phyloP scores from a whole-genome alignment of 2,797 vertebrate species.

The Eidolon dupreanum region DNA sequence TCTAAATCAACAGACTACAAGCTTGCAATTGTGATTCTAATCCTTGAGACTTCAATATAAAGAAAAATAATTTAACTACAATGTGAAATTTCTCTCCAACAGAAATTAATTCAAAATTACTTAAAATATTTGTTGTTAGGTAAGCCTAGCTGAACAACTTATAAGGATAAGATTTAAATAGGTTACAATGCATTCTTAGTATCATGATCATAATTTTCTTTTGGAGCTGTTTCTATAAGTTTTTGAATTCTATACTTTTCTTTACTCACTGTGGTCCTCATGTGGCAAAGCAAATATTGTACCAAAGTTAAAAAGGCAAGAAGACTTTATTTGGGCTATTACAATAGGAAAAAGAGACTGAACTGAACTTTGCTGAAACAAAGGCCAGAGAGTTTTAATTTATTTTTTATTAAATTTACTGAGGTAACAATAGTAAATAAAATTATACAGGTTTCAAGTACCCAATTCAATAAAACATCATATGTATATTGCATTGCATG shows the following conservation, averaged over 20 bases:
- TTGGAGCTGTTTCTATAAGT: slow-evolving; percentile 13
- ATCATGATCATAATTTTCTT: not conserved
- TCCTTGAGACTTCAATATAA: not conserved
- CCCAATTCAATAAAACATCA: no score
- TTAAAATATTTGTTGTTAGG: slow-evolving; percentile 6
- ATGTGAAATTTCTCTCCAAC: slow-evolving; percentile 30
- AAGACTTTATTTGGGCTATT: not conserved
- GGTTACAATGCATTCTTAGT: not conserved
- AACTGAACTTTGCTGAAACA: not conserved
- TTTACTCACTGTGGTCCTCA: not conserved
- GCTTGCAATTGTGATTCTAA: slow-evolving; percentile 27
- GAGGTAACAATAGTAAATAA: no score
- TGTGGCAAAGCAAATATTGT: not conserved
- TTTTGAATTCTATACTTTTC: not conserved
- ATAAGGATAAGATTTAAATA: not conserved
- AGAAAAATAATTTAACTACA: slow-evolving; percentile 21
- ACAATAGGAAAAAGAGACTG: not conserved
- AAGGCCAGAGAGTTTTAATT: not conserved
- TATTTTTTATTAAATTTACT: no score
- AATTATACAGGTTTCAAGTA: no score
- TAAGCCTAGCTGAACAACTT: not conserved
- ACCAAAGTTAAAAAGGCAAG: not conserved
- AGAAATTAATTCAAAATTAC: slow-evolving; percentile 25
- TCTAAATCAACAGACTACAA: slow-evolving; percentile 48
- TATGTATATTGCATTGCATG: no score